These are phyloP conservation scores for Rhinella marina DNA, from an alignment of 2,797 vertebrate genomes.

Conservation along the genomic window DNA sequence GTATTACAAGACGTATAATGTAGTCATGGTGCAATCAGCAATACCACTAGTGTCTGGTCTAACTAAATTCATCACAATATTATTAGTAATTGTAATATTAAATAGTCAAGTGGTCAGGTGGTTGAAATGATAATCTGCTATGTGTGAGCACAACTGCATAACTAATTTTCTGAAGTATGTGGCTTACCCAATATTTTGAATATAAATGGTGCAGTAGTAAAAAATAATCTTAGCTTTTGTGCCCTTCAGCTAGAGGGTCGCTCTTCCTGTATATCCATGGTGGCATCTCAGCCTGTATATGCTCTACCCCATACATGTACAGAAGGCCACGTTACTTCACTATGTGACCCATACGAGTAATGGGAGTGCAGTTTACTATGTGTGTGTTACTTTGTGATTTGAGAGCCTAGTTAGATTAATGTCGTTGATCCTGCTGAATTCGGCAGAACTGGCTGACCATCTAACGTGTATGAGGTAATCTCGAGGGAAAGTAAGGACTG, in stretches of 20 bases:
- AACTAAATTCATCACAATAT: neutral
- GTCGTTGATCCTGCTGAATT: too few relatives aligned
- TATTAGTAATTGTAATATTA: neutral
- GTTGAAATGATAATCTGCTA: neutral
- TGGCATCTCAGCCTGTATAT: neutral
- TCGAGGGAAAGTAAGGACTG: too few relatives aligned
- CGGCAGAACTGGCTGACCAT: too few relatives aligned
- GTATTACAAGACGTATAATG: slow-evolving; percentile 25
- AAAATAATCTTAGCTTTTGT: neutral
- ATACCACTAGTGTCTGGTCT: neutral
- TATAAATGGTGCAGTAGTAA: neutral
- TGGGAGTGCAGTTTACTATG: neutral
- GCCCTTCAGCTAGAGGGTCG: neutral
- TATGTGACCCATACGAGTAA: neutral
- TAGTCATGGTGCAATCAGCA: neutral
- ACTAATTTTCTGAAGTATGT: neutral
- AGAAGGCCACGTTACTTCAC: neutral
- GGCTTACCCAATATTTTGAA: neutral
- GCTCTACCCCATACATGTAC: neutral
- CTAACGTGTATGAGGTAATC: too few relatives aligned
- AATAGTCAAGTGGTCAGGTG: neutral
- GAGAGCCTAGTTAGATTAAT: too few relatives aligned
- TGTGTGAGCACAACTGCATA: neutral
- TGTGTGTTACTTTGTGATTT: neutral
- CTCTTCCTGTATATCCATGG: neutral